Evolutionary conservation across 2,888 invertebrate genomes (phyloP), one percentile per base, ranked within the genome.

Genomic region (Brachynemurus nebulosus): DNA sequence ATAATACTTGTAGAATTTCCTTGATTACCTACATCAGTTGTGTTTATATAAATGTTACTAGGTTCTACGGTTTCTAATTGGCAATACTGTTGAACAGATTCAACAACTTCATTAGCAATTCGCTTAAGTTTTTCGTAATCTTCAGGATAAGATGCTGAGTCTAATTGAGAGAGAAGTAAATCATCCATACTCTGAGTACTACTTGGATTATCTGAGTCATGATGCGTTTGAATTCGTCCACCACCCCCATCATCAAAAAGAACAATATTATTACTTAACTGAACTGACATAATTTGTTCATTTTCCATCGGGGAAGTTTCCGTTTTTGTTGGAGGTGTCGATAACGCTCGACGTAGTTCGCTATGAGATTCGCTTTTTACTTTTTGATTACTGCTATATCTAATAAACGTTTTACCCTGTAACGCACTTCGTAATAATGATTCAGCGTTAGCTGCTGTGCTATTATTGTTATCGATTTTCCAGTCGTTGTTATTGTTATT

Each of bases 61-160:
- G 70, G 68, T 49, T 74, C 72, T 8, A 69, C 62, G 4, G 70
- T 69, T 53, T 74, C 63, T 48, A 59, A 61, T 48, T 58, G 64
- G 65, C 84, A 75, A 64, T 74, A 77, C 54, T 84, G 76, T 60
- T 81, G 76, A 55, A 82, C 78, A 0, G 80, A 79, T 58, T 84
- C 82, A 1, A 80, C 82, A 20, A 86, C 80, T 59, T 88, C 88
- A 54, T 80, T 80, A 23, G 86, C 84, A 64, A 88, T 85, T 55
- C 83, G 71, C 59, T 86, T 86, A 47, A 88, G 68, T 58, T 86
- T 86, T 58, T 88, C 88, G 56, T 84, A 86, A 57, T 88, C 88
- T 52, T 83, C 86, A 1, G 83, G 80, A 53, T 78, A 78, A 23
- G 73, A 73, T 3, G 58, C 59, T 23, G 76, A 69, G 50, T 81